Base-by-base conservation (phyloP, 2,888 invertebrate species). In the Drosophila mimetica region DNA sequence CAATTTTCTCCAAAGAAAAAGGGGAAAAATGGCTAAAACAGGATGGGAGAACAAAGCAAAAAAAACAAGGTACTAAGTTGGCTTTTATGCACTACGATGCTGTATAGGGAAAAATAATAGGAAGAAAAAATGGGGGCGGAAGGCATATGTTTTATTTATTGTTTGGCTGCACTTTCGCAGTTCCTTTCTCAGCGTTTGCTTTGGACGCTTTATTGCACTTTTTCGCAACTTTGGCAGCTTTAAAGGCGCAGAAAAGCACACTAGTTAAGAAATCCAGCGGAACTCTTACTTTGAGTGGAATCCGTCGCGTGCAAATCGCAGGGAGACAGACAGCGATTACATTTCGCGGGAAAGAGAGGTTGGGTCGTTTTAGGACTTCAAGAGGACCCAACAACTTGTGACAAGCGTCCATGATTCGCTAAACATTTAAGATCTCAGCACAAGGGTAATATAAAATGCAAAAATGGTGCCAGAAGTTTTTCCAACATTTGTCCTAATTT, bases 101-200 rank as follows among this genome's bases (percentile, higher is more conserved):
- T 25, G 13, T 39, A 55, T 32, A 25, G 13, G 28, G 11, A 22
- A 22, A 41, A 58, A 7, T 51, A 11, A 44, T 11, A 4, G 22
- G 7, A n/a, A n/a, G 11, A 13, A 18, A 48, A 50, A 50, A 9
- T 34, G n/a, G 28, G 37, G 28, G 22, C 39, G 69, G 48, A 54
- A 44, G 67, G 61, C 76, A 61, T 74, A 66, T 77, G 70, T 75
- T 79, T 66, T 66, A 70, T 67, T 73, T 74, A 72, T 73, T 71
- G 69, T 76, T 64, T 53, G 46, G 32, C 36, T 20, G 44, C 41
- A 70, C 50, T 65, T 42, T 51, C 41, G 20, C 20, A 16, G 28
- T 6, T 48, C 48, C 41, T 60, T 55, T 28, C 7, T 28, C 7
- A 9, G 63, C 66, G 28, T 60, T 42, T 44, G 51, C 55, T 53